Evolutionary conservation across 92 coral and sea anemone species (phyloP).

Genomic region (Siderastrea siderea): DNA sequence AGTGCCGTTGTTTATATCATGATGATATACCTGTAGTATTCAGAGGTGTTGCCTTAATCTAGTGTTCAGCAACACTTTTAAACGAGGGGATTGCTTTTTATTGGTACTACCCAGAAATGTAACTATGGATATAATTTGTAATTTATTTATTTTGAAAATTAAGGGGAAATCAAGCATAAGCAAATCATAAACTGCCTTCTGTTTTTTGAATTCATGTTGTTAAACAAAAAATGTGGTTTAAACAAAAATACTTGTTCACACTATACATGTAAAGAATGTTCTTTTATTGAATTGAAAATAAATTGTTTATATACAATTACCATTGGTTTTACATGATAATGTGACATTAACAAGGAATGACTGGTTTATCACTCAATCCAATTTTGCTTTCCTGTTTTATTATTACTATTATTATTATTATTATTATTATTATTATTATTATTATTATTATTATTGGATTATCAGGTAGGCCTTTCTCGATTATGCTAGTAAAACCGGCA

Average conservation of each 20-base stretch:
- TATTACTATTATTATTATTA: too few relatives aligned
- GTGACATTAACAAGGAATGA: background rate
- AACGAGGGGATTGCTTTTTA: conserved; percentile 16
- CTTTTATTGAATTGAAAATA: conserved; percentile 1
- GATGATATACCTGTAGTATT: conserved; percentile 19
- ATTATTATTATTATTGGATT: background rate
- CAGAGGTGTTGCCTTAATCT: conserved; percentile 37
- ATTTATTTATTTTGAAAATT: conserved; percentile 33
- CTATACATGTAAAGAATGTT: background rate
- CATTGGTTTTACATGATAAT: too few relatives aligned
- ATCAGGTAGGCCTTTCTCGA: too few relatives aligned
- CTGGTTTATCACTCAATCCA: conserved; percentile 1
- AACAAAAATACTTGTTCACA: background rate
- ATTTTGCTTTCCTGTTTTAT: conserved; percentile 13
- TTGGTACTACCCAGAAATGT: conserved; percentile 20
- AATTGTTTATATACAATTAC: background rate
- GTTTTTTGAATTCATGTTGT: background rate
- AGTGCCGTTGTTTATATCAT: background rate
- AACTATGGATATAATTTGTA: conserved; percentile 10
- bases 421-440: too few relatives aligned
- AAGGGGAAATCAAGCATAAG: conserved; percentile 15
- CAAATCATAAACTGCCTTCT: background rate
- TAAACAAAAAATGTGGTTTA: too few relatives aligned
- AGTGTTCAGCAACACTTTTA: conserved; percentile 15
- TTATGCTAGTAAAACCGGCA: too few relatives aligned